Evolutionary conservation across 2,888 invertebrate species (phyloP).

Genomic region (Diogma glabrata): DNA sequence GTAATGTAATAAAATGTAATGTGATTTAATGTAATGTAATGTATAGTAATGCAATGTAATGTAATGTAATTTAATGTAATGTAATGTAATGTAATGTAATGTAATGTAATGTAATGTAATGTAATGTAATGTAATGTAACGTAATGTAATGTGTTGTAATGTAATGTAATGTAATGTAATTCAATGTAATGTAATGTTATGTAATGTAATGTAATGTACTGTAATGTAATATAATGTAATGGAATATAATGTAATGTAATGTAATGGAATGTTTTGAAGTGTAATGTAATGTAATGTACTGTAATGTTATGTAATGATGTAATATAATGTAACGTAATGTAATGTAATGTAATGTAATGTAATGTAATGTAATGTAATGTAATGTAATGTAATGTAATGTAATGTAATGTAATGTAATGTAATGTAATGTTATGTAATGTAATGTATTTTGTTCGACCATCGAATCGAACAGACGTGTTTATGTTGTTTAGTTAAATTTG

Average conservation of each 20-base stretch:
- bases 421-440: not conserved
- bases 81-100: not conserved
- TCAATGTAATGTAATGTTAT: not conserved
- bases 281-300: not conserved
- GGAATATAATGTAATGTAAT: not conserved
- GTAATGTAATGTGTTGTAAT: not conserved
- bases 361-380: not conserved
- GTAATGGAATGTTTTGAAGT: not conserved
- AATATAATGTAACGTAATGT: not conserved
- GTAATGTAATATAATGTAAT: not conserved
- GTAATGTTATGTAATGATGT: not conserved
- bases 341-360: not conserved
- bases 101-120: not conserved
- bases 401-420: not conserved
- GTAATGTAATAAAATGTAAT: not conserved
- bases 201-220: not conserved
- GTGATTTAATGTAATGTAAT: not conserved
- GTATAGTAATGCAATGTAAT: not conserved
- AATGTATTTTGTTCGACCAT: too few species aligned
- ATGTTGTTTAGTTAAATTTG: too few species aligned
- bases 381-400: not conserved
- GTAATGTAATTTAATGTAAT: not conserved
- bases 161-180: not conserved
- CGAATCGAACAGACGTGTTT: too few species aligned
- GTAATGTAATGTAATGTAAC: not conserved